phyloP scores from a whole-genome alignment of 2,113 vertebrate species.

The Egretta garzetta region DNA sequence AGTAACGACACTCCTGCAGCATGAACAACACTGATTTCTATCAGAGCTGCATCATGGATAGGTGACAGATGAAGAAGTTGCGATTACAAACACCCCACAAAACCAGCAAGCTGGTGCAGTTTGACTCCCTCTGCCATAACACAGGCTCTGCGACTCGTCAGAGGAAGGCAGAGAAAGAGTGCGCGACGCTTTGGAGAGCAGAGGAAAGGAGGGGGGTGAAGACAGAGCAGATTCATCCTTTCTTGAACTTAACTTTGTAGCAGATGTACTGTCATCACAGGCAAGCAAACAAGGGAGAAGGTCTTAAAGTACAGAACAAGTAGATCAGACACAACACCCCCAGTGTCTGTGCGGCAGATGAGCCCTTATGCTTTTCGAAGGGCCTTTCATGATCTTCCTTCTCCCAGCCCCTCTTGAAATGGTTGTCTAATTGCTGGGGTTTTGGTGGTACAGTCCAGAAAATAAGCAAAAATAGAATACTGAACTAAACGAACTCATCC shows the following conservation, averaged over 20 bases:
- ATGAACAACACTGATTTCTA: neutral
- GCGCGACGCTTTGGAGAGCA: neutral
- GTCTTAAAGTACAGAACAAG: conserved; percentile 11
- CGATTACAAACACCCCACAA: neutral
- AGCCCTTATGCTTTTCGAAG: conserved; percentile 21
- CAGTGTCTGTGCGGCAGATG: neutral
- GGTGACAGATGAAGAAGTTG: neutral
- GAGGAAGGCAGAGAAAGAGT: neutral
- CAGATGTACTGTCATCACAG: conserved; percentile 29
- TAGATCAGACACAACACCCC: neutral
- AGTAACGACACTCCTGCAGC: neutral
- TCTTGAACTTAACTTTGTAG: neutral
- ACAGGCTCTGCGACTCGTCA: neutral
- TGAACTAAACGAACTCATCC: conserved; percentile 37
- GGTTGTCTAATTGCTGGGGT: neutral
- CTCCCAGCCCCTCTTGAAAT: neutral
- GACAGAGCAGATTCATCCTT: neutral
- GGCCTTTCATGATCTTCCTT: neutral
- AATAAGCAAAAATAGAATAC: conserved; percentile 39
- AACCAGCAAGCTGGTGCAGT: neutral
- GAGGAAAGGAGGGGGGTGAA: neutral
- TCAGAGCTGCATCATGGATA: neutral
- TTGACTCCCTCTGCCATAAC: neutral
- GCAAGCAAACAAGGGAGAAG: conserved; percentile 14
- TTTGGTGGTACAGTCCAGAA: conserved; percentile 31